Conservation (phyloP, 2,888 invertebrate species). For the Byasa hedistus region DNA sequence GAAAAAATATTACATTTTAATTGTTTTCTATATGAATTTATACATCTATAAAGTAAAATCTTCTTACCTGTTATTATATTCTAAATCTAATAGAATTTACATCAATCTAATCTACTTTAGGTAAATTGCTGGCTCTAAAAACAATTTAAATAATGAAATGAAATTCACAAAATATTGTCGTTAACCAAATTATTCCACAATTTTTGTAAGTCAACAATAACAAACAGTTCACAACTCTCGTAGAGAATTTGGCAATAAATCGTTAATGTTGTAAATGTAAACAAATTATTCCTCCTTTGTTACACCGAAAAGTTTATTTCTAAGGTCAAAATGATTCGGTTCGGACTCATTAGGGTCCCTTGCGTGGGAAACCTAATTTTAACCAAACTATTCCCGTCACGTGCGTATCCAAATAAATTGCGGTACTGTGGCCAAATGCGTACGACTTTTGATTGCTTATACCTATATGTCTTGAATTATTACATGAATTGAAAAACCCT, state of each 20-base stretch:
- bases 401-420: conserved; percentile 18
- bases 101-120: too few relatives aligned
- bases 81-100: too few relatives aligned
- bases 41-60: too few relatives aligned
- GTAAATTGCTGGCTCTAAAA: too few relatives aligned
- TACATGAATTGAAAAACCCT: background rate
- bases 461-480: background rate
- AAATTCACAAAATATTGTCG: background rate
- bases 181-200: background rate
- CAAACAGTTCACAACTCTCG: background rate
- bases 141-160: background rate
- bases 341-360: conserved; percentile 20
- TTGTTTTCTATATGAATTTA: too few relatives aligned
- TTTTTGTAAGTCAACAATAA: conserved; percentile 1
- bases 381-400: conserved; percentile 22
- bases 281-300: conserved; percentile 19
- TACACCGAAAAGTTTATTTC: conserved; percentile 22
- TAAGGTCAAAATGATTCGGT: conserved; percentile 19
- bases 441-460: background rate
- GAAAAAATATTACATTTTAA: too few relatives aligned
- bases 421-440: background rate
- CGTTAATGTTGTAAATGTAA: conserved; percentile 10
- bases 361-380: conserved; percentile 9
- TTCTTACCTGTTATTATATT: too few relatives aligned
- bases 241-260: background rate